Percentiles rank a stretch among this genome's conserved stretches.
Evolutionary conservation across 2,797 vertebrate species (phyloP).

Genomic region (Cuniculus paca): DNA sequence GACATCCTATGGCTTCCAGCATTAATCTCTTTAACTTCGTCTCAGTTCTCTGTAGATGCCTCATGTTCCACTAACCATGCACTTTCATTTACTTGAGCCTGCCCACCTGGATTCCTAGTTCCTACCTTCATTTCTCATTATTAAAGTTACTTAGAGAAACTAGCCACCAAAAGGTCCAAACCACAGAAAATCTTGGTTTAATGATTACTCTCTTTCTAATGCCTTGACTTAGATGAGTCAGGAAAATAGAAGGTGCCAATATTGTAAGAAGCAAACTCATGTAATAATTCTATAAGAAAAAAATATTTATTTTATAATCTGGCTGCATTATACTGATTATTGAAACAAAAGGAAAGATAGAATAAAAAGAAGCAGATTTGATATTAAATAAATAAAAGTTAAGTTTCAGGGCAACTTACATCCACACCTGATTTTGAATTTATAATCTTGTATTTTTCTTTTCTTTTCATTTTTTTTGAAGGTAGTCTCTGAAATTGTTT

Average conservation of each 20-base stretch:
- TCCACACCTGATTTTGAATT: neutral
- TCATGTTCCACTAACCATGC: neutral
- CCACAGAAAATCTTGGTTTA: neutral
- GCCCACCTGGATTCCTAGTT: neutral
- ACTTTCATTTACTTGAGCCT: neutral
- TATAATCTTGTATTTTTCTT: neutral
- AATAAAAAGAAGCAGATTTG: neutral
- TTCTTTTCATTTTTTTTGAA: neutral
- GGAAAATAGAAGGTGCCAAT: neutral
- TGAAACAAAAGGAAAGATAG: neutral
- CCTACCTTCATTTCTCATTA: neutral
- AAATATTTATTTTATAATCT: neutral
- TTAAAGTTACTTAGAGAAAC: neutral
- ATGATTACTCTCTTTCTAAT: neutral
- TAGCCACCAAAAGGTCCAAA: neutral
- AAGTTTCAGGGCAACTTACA: neutral
- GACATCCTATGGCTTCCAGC: rapidly evolving
- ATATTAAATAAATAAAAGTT: neutral
- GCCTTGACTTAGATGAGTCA: neutral
- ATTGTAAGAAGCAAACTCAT: neutral
- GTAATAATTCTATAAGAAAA: neutral
- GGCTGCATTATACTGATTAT: neutral
- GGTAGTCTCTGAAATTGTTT: neutral
- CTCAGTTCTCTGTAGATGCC: neutral
- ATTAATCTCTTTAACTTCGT: neutral